A percentile compares a stretch with the other conserved stretches of the same genome.
phyloP scores from a whole-genome alignment of 2,113 vertebrate species.

The Laterallus jamaicensis region DNA sequence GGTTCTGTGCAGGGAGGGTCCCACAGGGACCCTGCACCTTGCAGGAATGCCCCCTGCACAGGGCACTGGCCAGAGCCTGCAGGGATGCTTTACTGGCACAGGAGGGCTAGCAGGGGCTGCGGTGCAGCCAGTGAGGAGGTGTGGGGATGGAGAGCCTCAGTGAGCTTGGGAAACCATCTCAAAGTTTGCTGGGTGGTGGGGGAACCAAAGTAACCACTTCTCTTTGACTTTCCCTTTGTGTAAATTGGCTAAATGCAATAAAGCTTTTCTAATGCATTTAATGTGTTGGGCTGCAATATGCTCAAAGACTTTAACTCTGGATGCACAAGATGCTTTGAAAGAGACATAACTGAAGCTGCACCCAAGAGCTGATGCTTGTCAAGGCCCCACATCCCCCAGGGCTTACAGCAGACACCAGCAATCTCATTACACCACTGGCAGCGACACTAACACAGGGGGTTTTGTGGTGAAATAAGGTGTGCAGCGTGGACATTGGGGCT shows the following conservation, averaged over 20 bases:
- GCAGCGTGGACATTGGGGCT: not conserved
- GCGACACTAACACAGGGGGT: fast-evolving
- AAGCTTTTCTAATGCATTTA: not conserved
- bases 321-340: not conserved
- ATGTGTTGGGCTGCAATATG: not conserved
- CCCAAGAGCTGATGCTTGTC: not conserved
- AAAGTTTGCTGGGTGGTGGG: not conserved
- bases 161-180: not conserved
- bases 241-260: not conserved
- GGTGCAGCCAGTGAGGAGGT: not conserved
- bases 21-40: not conserved
- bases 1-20: not conserved
- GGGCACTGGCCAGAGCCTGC: fast-evolving
- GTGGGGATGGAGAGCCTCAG: not conserved
- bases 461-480: not conserved
- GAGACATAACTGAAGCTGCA: not conserved
- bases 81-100: fast-evolving
- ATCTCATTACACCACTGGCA: not conserved
- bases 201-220: not conserved
- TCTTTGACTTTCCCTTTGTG: not conserved
- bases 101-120: not conserved
- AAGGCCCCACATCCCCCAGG: not conserved
- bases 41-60: not conserved
- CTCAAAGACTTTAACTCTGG: not conserved
- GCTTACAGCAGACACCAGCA: not conserved